Evolutionary conservation across 2,888 invertebrate species (phyloP), one percentile per base, ranked within the genome.

Genomic region (Lapara coniferarum): DNA sequence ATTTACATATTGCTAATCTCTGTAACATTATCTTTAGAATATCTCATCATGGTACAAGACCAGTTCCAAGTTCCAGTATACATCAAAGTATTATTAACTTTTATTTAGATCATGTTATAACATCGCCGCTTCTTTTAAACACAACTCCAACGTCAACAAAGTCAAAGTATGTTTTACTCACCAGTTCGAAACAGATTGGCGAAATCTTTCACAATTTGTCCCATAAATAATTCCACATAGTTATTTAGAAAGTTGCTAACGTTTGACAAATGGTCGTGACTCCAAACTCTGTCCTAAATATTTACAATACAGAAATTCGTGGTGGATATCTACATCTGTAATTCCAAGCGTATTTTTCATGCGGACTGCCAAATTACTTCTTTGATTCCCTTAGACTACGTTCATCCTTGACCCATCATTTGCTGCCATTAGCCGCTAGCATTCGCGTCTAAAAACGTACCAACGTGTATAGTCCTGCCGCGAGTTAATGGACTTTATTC

Each of bases 401-500:
- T 86, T 87, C 89, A 91, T 86, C 90, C 91, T 91, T 91, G 91
- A 91, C 91, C 90, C 86, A 87, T 87, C 86, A 85, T 89, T 89
- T 87, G 84, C 86, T 85, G 86, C 86, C 87, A 89, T 89, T 88
- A 89, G 83, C 85, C 82, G 78, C 82, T 82, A 77, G 73, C 73
- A 74, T 71, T 69, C 71, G 57, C 66, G 70, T 70, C 72, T 70
- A 67, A 69, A 74, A 78, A 79, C 71, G 78, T 72, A 74, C 70
- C 72, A 78, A 76, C 75, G 74, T 70, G 71, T 19, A 70, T 68
- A 66, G 16, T 12, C 13, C 44, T 25, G 8, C 30, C 51, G 73
- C 19, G 71, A 71, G 30, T 85, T 82, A 78, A 67, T 77, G 53
- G 72, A 77, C 81, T 76, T 75, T 89, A 82, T 69, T 0, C 0